Evolutionary conservation across 1,140 invertebrate genomes (phyloP).

Genomic region (Charaxes varanes): DNA sequence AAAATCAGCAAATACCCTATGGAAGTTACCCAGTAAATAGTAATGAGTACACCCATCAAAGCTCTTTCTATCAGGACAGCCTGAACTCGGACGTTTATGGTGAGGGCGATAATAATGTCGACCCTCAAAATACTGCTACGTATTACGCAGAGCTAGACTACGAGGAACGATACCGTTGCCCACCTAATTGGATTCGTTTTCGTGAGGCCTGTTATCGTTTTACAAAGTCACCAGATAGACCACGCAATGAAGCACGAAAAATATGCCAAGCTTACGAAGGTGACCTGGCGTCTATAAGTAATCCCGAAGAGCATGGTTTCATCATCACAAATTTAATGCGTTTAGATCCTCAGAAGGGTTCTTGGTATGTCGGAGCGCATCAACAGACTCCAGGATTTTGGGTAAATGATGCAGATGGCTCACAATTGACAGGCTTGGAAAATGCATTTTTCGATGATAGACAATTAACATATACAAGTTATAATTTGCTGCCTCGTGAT

Average conservation of each 20-base stretch:
- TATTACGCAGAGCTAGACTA: constrained; percentile 60
- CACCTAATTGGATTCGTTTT: constrained; percentile 86
- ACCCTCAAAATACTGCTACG: constrained; percentile 50
- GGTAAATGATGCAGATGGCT: constrained; percentile 88
- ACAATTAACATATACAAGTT: constrained; percentile 58
- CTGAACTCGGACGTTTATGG: constrained; percentile 43
- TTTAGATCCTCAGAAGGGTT: constrained; percentile 88
- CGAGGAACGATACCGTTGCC: constrained; percentile 78
- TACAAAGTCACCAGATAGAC: constrained; percentile 87
- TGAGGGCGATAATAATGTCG: constrained; percentile 50
- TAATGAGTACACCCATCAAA: constrained; percentile 51
- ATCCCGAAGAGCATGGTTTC: constrained; percentile 90
- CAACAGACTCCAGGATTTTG: constrained; percentile 85
- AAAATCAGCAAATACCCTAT: constrained; percentile 51
- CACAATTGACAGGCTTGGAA: constrained; percentile 84
- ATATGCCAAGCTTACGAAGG: constrained; percentile 88
- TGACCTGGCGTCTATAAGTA: constrained; percentile 87
- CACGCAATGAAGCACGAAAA: constrained; percentile 84
- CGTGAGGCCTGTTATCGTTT: constrained; percentile 90
- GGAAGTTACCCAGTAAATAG: constrained; percentile 53
- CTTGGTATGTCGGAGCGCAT: constrained; percentile 89
- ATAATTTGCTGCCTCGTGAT: constrained; percentile 68
- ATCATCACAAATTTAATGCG: constrained; percentile 84
- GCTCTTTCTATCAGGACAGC: constrained; percentile 59
- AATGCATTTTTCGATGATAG: constrained; percentile 84